Evolutionary conservation across 1,140 invertebrate genomes (phyloP).

Genomic region (Tetramorium simillimum): DNA sequence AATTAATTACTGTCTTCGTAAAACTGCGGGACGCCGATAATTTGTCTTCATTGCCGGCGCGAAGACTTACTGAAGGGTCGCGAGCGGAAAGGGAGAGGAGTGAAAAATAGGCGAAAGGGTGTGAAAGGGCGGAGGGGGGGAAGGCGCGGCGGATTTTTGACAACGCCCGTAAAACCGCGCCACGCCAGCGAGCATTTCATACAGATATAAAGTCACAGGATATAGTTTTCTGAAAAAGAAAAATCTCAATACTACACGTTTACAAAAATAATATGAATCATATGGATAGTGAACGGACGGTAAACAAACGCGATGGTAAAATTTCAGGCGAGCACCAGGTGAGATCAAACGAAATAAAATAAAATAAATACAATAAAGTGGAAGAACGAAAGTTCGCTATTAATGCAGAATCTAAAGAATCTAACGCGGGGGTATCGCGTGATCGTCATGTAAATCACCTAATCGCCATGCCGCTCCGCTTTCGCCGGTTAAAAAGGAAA

Average conservation of each 20-base stretch:
- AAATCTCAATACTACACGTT: background rate
- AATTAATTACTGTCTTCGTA: constrained; percentile 79
- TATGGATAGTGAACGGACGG: background rate
- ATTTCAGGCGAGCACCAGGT: background rate
- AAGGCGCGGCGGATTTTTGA: constrained; percentile 21
- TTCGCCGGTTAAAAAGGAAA: constrained; percentile 65
- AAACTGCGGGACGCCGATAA: constrained; percentile 75
- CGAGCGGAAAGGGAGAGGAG: background rate
- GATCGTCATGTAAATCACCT: constrained; percentile 62
- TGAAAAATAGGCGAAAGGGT: constrained; percentile 29
- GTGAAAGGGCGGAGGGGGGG: background rate
- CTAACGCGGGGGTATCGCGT: background rate
- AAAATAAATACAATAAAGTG: background rate
- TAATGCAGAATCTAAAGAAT: background rate
- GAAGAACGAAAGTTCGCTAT: background rate
- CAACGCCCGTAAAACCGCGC: background rate
- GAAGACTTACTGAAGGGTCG: constrained; percentile 72
- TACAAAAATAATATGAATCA: background rate
- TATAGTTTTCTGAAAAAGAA: background rate
- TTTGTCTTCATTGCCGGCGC: constrained; percentile 81
- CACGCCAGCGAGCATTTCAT: background rate
- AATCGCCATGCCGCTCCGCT: constrained; percentile 43
- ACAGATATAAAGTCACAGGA: background rate
- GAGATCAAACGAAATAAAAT: background rate
- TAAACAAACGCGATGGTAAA: background rate